Conservation (phyloP, 2,113 vertebrate genomes). For the Poeciliopsis occidentalis region DNA sequence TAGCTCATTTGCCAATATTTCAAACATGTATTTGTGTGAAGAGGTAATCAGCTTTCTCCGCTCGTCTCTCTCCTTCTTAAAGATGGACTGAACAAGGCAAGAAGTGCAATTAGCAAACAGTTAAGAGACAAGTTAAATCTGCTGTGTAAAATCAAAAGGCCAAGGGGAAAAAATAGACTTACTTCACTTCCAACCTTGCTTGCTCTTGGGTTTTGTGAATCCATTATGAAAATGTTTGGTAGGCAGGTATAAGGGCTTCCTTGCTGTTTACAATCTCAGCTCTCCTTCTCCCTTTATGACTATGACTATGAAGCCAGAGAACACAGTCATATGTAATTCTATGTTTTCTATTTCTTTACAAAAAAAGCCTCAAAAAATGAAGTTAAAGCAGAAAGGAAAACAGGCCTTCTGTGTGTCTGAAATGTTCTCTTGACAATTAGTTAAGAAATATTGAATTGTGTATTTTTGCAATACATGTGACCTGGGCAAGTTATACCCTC, state of each 20-base stretch:
- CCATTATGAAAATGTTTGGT: constrained; percentile 25
- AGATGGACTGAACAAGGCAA: constrained; percentile 72
- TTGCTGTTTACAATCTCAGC: constrained; percentile 4
- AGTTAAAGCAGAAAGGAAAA: too few species aligned
- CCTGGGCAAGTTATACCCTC: too few species aligned
- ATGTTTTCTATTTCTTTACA: too few species aligned
- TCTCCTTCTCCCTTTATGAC: neutral
- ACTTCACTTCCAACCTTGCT: constrained; percentile 22
- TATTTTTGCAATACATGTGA: too few species aligned
- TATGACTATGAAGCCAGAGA: neutral
- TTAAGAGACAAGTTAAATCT: neutral
- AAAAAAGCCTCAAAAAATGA: too few species aligned
- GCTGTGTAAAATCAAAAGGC: neutral
- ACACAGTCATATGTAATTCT: neutral
- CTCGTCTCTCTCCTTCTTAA: constrained; percentile 78
- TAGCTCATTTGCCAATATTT: constrained; percentile 76
- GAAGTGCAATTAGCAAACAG: neutral
- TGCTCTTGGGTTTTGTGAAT: constrained; percentile 6
- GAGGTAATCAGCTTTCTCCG: constrained; percentile 75
- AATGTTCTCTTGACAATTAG: too few species aligned
- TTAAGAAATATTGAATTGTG: neutral
- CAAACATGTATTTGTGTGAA: constrained; percentile 83
- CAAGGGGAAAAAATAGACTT: neutral
- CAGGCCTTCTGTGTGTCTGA: too few species aligned
- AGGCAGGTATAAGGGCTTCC: neutral